A percentile compares a stretch with the other conserved stretches of the same genome.
These are phyloP conservation scores for Dryoscopus gambensis DNA, from an alignment of 2,113 vertebrate species.

Conservation along the genomic window DNA sequence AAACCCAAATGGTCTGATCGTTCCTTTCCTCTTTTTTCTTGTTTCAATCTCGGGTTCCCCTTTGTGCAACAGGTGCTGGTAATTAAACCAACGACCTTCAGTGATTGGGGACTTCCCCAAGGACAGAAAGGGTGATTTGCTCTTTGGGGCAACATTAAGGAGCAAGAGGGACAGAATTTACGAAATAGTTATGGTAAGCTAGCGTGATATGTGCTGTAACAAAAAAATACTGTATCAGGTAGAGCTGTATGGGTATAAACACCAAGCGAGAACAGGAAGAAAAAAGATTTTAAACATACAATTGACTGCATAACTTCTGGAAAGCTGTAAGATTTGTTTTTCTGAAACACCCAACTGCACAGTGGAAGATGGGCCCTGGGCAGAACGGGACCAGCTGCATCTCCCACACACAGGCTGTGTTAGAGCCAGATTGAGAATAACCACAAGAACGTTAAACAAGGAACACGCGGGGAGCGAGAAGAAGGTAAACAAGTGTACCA, in stretches of 20 bases:
- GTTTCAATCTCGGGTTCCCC: not conserved
- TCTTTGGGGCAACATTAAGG: not conserved
- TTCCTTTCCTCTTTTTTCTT: not conserved
- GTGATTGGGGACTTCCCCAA: not conserved
- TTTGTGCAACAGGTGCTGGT: not conserved
- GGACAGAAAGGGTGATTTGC: not conserved
- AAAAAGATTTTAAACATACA: not conserved
- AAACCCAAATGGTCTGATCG: not conserved
- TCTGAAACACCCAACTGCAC: not conserved
- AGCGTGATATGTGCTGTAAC: not conserved
- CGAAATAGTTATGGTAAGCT: not conserved
- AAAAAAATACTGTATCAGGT: not conserved
- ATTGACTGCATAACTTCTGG: not conserved
- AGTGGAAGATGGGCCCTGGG: not conserved
- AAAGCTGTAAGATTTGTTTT: not conserved
- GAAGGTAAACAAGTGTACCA: not conserved
- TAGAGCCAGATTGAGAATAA: not conserved
- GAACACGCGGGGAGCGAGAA: not conserved
- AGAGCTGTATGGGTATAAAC: not conserved
- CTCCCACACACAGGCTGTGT: not conserved
- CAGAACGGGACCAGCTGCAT: not conserved
- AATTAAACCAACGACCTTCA: not conserved
- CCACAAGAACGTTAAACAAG: not conserved
- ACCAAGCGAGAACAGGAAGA: not conserved
- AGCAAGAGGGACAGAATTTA: not conserved